Base-by-base conservation (phyloP, 2,113 vertebrate genomes). In the Panthera tigris region DNA sequence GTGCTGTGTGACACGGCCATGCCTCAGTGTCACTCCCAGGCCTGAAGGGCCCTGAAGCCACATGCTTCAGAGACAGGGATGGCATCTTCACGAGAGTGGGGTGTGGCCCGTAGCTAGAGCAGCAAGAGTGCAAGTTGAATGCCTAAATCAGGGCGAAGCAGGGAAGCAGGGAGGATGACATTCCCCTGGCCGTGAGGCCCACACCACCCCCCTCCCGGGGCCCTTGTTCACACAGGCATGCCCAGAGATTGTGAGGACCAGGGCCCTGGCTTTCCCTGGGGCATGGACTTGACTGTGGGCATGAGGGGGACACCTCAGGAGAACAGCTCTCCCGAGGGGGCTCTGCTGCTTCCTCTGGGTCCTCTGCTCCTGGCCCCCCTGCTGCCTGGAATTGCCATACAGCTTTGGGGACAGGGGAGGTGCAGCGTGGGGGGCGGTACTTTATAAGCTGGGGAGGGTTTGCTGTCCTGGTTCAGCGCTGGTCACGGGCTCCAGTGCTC, bases 1-100 rank as follows among this genome's bases (percentile, higher is more conserved):
- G n/a, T 11, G 48, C 87, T 61, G 55, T 1, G 9, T 21, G 66
- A 39, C 39, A 3, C 0, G 0, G 36, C 13, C 5, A 0, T 7
- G 41, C 74, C 84, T 85, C 71, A 36, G 57, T 0, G 4, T 33
- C 68, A 12, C 25, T 0, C 12, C 41, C 33, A 6, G 2, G 8
- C 39, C 12, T 4, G 48, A 14, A 73, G 33, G 33, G 13, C 48
- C 83, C 31, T 29, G 15, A 81, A 87, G 69, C 39, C 39, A 12
- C 0, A 2, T 4, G 61, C 41, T 65, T 31, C 27, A 1, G 31
- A 50, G 63, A 71, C 1, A 3, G 83, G 69, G 55, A 39, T 33
- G 27, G 0, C 9, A 1, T 4, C 78, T 83, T 23, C 13, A 1
- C 2, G 80, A 36, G 52, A 6, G 6, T 0, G 8, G 4, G 5